Evolutionary conservation across 2,888 invertebrate genomes (phyloP).

Genomic region (Rhamnusium bicolor): DNA sequence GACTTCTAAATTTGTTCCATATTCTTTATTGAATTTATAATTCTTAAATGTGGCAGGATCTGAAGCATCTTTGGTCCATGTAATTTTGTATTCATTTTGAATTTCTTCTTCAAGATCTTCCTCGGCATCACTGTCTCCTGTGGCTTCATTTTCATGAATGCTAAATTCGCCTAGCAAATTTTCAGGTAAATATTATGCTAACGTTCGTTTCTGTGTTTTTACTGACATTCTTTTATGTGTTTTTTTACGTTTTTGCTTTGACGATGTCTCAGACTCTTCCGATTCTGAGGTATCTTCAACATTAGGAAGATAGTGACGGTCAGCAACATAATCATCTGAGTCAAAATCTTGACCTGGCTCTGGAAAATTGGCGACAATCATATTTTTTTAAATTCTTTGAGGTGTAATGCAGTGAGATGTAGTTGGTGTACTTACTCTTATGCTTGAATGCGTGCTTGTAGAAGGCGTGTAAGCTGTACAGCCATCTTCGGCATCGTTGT

Average conservation of each 20-base stretch:
- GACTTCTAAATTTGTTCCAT: not conserved
- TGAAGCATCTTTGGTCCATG: not conserved
- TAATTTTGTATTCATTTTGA: not conserved
- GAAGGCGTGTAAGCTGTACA: too few relatives aligned
- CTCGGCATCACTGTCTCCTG: not conserved
- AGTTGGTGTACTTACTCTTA: too few relatives aligned
- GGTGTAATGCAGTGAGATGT: not conserved
- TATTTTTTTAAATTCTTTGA: too few relatives aligned
- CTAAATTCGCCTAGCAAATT: not conserved
- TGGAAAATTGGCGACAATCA: too few relatives aligned
- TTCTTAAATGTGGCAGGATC: not conserved
- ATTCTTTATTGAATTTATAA: not conserved
- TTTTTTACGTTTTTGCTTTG: too few relatives aligned
- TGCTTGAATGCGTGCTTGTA: too few relatives aligned
- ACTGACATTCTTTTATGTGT: too few relatives aligned
- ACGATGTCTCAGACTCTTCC: not conserved
- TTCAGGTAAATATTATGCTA: too few relatives aligned
- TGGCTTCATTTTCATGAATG: not conserved
- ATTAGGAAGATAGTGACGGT: not conserved
- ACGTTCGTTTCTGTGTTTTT: too few relatives aligned
- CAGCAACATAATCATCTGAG: too few relatives aligned
- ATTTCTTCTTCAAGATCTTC: not conserved
- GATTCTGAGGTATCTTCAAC: not conserved
- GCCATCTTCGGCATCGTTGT: too few relatives aligned
- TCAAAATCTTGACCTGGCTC: not conserved